phyloP scores from a whole-genome alignment of 1,140 invertebrate genomes.

The Trichogramma pretiosum region DNA sequence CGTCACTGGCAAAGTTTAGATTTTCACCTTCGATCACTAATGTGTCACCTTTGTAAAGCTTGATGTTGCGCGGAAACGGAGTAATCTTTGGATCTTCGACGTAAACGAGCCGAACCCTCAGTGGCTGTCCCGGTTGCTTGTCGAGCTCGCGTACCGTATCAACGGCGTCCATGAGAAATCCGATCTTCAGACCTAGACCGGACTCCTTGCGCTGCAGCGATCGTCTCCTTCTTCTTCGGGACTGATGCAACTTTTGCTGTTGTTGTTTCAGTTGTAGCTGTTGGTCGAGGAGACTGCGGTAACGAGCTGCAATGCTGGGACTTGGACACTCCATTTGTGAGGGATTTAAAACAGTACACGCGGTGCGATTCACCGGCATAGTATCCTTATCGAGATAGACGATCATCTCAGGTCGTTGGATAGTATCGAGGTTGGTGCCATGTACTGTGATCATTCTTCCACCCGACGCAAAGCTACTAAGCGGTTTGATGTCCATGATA shows the following conservation, averaged over 20 bases:
- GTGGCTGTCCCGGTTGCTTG: conserved; percentile 66
- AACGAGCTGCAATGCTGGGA: conserved; percentile 55
- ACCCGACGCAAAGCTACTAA: conserved; percentile 81
- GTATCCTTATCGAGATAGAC: conserved; percentile 64
- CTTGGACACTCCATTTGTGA: conserved; percentile 93
- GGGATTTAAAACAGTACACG: conserved; percentile 77
- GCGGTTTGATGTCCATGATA: conserved; percentile 83
- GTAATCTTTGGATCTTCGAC: conserved; percentile 88
- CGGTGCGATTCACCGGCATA: conserved; percentile 66
- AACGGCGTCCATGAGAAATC: conserved; percentile 95
- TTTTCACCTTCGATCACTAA: conserved; percentile 92
- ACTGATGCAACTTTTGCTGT: too few relatives aligned
- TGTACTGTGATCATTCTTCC: conserved; percentile 88
- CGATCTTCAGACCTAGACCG: conserved; percentile 64
- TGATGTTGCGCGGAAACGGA: conserved; percentile 75
- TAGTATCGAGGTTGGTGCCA: conserved; percentile 82
- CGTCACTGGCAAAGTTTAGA: conserved; percentile 82
- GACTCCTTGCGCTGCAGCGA: conserved; percentile 28
- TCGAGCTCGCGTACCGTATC: conserved; percentile 78
- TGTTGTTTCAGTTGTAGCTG: too few relatives aligned
- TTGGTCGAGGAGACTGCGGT: conserved; percentile 13
- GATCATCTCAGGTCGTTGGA: conserved; percentile 84
- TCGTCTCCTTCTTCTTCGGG: not conserved
- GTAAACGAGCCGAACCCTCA: conserved; percentile 74
- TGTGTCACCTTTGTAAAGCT: conserved; percentile 89